A percentile compares a stretch with the other conserved stretches of the same genome.
These are phyloP conservation scores for Prionace glauca DNA, from an alignment of 2,797 vertebrate genomes.

Conservation along the genomic window DNA sequence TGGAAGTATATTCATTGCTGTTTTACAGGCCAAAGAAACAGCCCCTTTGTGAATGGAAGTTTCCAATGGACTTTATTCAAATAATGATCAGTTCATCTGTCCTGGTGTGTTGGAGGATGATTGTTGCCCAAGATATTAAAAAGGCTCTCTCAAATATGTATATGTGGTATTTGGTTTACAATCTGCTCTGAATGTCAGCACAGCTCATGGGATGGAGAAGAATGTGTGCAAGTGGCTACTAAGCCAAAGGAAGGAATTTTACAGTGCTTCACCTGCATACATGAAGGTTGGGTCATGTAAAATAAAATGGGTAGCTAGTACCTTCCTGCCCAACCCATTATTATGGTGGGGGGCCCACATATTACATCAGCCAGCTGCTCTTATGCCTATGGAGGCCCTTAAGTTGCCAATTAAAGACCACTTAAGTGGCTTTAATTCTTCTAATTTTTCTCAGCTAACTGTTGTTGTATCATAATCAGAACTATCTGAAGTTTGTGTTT, in stretches of 20 bases:
- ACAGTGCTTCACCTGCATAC: no score
- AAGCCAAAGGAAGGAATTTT: neutral
- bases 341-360: no score
- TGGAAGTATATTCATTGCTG: neutral
- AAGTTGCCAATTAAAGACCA: no score
- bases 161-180: neutral
- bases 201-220: neutral
- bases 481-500: no score
- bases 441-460: no score
- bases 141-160: neutral
- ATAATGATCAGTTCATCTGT: neutral
- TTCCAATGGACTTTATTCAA: neutral
- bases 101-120: neutral
- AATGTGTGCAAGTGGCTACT: neutral
- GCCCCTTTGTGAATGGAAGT: neutral
- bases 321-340: no score
- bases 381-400: no score
- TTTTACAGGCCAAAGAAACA: neutral
- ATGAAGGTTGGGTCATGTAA: no score
- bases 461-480: no score
- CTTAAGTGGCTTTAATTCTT: no score
- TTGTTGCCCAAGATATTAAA: neutral
- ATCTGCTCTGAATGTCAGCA: neutral
- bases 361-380: no score
- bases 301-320: no score